Percentiles rank a stretch among this genome's conserved stretches.
phyloP scores from a whole-genome alignment of 2,888 invertebrate species.

The Parnassius glacialis region DNA sequence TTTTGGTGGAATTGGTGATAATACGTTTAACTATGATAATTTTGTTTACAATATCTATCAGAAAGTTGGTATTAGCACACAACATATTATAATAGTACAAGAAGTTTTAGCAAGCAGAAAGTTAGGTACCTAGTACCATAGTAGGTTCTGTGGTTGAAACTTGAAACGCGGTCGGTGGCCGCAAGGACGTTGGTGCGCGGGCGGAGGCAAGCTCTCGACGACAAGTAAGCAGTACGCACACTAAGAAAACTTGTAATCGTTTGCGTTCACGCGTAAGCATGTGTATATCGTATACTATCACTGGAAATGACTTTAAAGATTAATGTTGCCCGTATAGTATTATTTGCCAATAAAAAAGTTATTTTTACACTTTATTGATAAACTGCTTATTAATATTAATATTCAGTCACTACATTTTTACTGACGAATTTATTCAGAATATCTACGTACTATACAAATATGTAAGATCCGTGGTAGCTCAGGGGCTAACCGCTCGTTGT shows the following conservation, averaged over 20 bases:
- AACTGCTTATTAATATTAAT: no score
- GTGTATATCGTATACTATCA: constrained; percentile 30
- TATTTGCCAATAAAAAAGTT: neutral
- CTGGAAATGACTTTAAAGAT: constrained; percentile 45
- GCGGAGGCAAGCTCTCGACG: constrained; percentile 61
- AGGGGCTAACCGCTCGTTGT: no score
- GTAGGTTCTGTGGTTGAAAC: constrained; percentile 34
- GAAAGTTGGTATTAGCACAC: constrained; percentile 3
- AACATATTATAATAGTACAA: no score
- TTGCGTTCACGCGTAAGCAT: constrained; percentile 34
- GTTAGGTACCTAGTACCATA: neutral
- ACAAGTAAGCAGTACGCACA: constrained; percentile 31
- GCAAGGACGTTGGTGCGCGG: constrained; percentile 80
- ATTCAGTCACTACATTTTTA: no score
- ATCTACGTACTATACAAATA: no score
- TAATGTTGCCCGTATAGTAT: constrained; percentile 43
- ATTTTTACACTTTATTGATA: no score
- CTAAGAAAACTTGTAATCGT: constrained; percentile 24
- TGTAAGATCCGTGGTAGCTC: no score
- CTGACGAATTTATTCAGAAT: no score
- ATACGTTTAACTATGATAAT: neutral
- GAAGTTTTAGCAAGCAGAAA: constrained; percentile 9
- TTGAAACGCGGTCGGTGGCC: constrained; percentile 63
- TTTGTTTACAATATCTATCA: constrained; percentile 25
- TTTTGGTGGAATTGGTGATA: no score